These are phyloP conservation scores for Tinamus major DNA, from an alignment of 2,797 vertebrate genomes.

Conservation along the genomic window DNA sequence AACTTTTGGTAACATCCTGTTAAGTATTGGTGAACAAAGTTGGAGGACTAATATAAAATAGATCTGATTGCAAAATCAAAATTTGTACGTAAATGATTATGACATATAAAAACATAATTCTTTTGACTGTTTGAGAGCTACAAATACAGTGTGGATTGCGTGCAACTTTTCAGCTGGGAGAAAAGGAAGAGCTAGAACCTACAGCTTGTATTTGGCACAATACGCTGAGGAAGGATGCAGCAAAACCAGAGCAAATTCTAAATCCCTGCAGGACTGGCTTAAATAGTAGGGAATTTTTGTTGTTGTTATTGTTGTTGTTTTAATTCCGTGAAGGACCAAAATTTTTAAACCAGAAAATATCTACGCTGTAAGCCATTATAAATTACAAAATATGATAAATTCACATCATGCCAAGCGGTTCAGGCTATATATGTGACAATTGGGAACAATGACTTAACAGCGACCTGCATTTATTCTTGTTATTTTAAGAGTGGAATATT, in stretches of 20 bases:
- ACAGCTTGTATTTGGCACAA: background rate
- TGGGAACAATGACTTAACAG: constrained; percentile 42
- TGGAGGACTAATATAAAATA: background rate
- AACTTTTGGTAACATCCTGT: background rate
- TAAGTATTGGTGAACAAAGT: background rate
- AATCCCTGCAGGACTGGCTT: background rate
- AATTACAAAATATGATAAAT: background rate
- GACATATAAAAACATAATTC: background rate
- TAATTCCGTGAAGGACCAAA: background rate
- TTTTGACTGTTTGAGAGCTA: background rate
- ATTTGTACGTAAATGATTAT: background rate
- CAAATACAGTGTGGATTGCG: background rate
- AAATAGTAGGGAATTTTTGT: background rate
- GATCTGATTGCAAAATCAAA: background rate
- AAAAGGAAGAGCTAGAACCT: background rate
- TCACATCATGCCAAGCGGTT: constrained; percentile 7
- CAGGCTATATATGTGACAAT: constrained; percentile 6
- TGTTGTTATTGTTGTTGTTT: too few species aligned
- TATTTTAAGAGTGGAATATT: constrained; percentile 54
- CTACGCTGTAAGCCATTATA: background rate
- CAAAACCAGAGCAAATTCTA: background rate
- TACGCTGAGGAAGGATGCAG: background rate
- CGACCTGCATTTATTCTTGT: constrained; percentile 48
- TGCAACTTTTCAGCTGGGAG: background rate
- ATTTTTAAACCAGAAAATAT: constrained; percentile 8